Percentiles rank a stretch among this genome's conserved stretches.
Conservation (phyloP, 2,888 invertebrate species). For the Luffia ferchaultella region DNA sequence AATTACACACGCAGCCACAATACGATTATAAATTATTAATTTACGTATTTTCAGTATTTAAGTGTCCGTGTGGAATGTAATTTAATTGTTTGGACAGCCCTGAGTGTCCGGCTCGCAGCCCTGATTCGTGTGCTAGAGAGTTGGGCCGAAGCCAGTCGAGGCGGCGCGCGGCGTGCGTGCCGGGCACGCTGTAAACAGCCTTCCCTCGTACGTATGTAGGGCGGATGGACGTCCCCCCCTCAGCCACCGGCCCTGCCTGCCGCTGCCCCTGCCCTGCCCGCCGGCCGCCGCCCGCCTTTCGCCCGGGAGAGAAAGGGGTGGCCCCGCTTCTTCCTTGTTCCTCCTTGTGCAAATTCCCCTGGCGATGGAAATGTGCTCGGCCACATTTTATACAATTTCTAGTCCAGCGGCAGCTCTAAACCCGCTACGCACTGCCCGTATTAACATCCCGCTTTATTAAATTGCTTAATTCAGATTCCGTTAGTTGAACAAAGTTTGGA, state of each 20-base stretch:
- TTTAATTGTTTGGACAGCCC: constrained; percentile 37
- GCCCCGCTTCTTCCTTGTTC: constrained; percentile 60
- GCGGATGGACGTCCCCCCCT: constrained; percentile 43
- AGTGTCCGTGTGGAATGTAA: too few species aligned
- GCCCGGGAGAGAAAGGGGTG: constrained; percentile 59
- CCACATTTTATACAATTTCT: constrained; percentile 67
- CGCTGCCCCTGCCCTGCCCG: too few species aligned
- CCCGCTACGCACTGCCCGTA: constrained; percentile 20
- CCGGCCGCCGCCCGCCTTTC: constrained; percentile 11
- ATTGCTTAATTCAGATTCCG: constrained; percentile 2
- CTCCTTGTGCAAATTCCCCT: constrained; percentile 67
- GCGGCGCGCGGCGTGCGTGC: constrained; percentile 52
- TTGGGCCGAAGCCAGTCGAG: constrained; percentile 31
- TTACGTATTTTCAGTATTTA: too few species aligned
- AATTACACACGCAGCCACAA: too few species aligned
- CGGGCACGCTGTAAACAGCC: constrained; percentile 59
- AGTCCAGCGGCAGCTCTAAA: constrained; percentile 39
- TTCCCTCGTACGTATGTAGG: constrained; percentile 51
- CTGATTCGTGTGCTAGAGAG: constrained; percentile 53
- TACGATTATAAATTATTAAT: too few species aligned
- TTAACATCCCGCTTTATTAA: constrained; percentile 4
- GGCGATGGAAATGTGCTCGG: constrained; percentile 65
- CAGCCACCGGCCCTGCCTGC: too few species aligned
- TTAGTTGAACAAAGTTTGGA: neutral
- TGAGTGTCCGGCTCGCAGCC: constrained; percentile 57